Base-by-base conservation (phyloP, 1,140 invertebrate species). In the Drosophila ananassae region DNA sequence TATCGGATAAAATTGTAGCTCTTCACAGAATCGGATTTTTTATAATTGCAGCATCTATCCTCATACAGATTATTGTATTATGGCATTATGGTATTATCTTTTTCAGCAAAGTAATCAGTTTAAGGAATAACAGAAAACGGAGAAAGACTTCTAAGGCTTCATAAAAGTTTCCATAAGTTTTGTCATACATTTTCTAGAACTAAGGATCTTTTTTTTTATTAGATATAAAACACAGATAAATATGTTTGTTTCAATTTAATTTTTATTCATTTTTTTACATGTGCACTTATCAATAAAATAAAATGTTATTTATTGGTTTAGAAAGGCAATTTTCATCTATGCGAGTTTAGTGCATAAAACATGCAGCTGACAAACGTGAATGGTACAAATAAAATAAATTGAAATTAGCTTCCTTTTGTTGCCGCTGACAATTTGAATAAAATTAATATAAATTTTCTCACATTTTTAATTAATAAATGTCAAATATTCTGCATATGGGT, bases 401-500 rank as follows among this genome's bases (percentile, higher is more conserved):
- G 62, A 87, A 89, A 87, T 87, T 89, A 82, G 82, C 82, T 87
- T 81, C 83, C 82, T 89, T 85, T 71, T 85, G 78, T 82, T 87
- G 82, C 81, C 55, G 78, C 68, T 85, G 81, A 85, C 81, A 85
- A 85, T 87, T 82, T 89, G 84, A 87, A 87, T 87, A 89, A 87
- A 89, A 87, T 87, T 87, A 87, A 89, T 87, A 87, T 83, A 87
- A 73, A 87, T 83, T 87, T 85, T 62, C 56, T 58, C 54, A 61
- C 76, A 89, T 79, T 87, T 87, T 87, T 87, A 87, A 87, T 87
- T 87, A 89, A 89, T 89, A 87, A 89, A 83, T 89, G 83, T 87
- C 83, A 87, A 89, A 79, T 76, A 60, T 57, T 75, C 54, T 53
- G 82, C 69, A 56, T 64, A 63, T 72, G 82, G 51, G 58, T 73